A percentile compares a stretch with the other conserved stretches of the same genome.
These are phyloP conservation scores for Heterochromis multidens DNA, from an alignment of 2,113 vertebrate species.

Conservation along the genomic window DNA sequence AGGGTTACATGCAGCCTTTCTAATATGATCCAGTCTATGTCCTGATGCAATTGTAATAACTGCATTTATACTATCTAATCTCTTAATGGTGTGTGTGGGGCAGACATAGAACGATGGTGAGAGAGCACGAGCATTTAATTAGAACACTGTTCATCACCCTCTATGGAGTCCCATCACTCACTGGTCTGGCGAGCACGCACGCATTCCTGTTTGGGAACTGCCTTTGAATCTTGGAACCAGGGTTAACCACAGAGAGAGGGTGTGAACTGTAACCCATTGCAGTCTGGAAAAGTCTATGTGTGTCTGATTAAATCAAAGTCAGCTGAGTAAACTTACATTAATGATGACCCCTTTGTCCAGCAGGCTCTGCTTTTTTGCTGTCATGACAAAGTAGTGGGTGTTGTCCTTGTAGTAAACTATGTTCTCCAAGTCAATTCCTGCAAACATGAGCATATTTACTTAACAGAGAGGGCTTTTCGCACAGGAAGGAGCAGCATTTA, in stretches of 20 bases:
- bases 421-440: conserved; percentile 97
- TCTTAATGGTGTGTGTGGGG: not conserved
- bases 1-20: not conserved
- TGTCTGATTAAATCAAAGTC: not conserved
- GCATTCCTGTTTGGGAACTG: not conserved
- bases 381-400: conserved; percentile 99
- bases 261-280: not conserved
- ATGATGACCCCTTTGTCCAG: conserved; percentile 96
- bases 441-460: conserved; percentile 17
- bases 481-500: not conserved
- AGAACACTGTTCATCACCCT: conserved; percentile 8
- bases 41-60: not conserved
- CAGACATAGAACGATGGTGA: not conserved
- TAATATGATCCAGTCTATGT: not conserved
- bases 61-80: conserved; percentile 13
- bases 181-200: not conserved
- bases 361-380: conserved; percentile 95
- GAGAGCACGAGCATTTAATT: not conserved
- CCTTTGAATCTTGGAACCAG: not conserved
- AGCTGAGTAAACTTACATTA: conserved; percentile 69
- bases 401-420: conserved; percentile 98
- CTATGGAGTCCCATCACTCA: not conserved
- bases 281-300: not conserved
- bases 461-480: not conserved
- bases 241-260: not conserved